Evolutionary conservation across 2,888 invertebrate genomes (phyloP), one percentile per base, ranked within the genome.

Genomic region (Teinopalpus imperialis): DNA sequence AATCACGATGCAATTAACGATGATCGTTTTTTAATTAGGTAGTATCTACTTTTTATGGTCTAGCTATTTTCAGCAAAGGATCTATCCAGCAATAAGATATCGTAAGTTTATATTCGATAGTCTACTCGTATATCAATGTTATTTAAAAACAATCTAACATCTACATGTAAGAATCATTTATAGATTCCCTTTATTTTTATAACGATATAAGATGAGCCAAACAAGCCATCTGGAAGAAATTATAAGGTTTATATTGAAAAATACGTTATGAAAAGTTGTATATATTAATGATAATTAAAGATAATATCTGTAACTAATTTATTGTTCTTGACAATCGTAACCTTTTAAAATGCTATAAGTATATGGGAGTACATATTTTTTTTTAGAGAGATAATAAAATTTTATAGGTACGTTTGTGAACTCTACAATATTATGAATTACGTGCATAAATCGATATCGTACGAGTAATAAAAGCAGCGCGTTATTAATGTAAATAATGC

Each of bases 1-100:
- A 55, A 36, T 54, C 50, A 53, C 53, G 54, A 32, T 40, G 35
- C 34, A 36, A 48, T 36, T 36, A 18, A 36, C 3, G n/a, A 18
- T 36, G 24, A 36, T 24, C 23, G 30, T 2, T 30, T 43, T 43
- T 36, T 43, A 36, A 43, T 43, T 30, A 36, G 16, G 16, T 16
- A 16, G 27, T 10, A 26, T 5, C 8, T 24, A 27, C 42, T 27
- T 34, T 18, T 1, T 8, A 3, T 5, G 6, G 9, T 21, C 14
- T 2, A 14, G 24, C 14, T 24, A 13, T n/a, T 14, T 24, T 36
- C n/a, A 6, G 36, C 3, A 14, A 21, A 7, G 3, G 34, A 21
- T 2, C 7, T 5, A 1, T 12, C n/a, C 7, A 34, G 21, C 3
- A 7, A 12, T 12, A 12, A 10, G 12, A n/a, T n/a, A n/a, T n/a